A percentile compares a stretch with the other conserved stretches of the same genome.
Evolutionary conservation across 2,888 invertebrate species (phyloP).

Genomic region (Callosobruchus maculatus): DNA sequence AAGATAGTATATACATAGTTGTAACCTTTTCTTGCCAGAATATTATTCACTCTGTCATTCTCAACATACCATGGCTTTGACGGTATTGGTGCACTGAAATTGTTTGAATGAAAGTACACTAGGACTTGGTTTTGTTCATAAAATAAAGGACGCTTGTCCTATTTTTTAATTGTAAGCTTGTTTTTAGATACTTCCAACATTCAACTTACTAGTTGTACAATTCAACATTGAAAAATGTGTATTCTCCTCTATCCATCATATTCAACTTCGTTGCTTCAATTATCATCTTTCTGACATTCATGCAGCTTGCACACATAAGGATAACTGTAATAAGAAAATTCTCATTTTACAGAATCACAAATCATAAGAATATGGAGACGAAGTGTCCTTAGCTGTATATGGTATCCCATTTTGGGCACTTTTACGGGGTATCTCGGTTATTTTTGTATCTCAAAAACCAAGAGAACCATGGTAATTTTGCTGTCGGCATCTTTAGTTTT

Average conservation of each 20-base stretch:
- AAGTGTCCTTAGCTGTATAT: too few species aligned
- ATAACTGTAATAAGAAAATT: conserved; percentile 71
- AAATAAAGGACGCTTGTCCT: too few species aligned
- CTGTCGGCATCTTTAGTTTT: too few species aligned
- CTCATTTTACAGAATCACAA: not conserved
- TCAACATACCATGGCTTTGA: conserved; percentile 83
- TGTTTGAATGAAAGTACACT: not conserved
- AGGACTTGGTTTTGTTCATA: not conserved
- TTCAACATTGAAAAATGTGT: conserved; percentile 97
- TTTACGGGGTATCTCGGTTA: too few species aligned
- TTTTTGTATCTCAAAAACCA: too few species aligned
- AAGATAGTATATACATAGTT: conserved; percentile 85
- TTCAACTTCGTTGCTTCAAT: conserved; percentile 90
- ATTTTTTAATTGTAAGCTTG: too few species aligned
- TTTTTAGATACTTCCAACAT: not conserved
- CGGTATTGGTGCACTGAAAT: conserved; percentile 40
- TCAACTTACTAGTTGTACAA: conserved; percentile 85
- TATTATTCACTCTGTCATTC: conserved; percentile 79
- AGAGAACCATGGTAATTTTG: too few species aligned
- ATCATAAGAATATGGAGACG: too few species aligned
- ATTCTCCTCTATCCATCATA: conserved; percentile 95
- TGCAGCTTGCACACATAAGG: conserved; percentile 88
- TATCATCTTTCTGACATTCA: conserved; percentile 87
- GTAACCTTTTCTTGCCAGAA: conserved; percentile 79
- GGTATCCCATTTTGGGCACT: too few species aligned